Evolutionary conservation across 2,797 vertebrate genomes (phyloP).

Genomic region (Clarias pachynema): DNA sequence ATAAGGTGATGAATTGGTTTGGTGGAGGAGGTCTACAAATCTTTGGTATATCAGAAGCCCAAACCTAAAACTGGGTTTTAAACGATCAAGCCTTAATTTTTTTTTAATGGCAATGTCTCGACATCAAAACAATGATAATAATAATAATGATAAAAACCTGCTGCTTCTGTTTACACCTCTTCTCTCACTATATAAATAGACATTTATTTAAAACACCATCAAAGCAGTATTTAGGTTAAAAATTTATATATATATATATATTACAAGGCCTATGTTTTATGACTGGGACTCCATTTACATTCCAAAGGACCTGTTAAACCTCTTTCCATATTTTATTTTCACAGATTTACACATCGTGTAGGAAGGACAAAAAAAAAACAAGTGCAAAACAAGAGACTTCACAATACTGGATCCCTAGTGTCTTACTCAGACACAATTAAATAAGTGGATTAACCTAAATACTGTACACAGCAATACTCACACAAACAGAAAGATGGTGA

Average conservation of each 20-base stretch:
- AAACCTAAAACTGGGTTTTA: neutral
- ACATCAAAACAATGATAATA: neutral
- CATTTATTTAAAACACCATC: neutral
- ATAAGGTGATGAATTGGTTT: neutral
- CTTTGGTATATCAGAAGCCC: neutral
- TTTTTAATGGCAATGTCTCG: neutral
- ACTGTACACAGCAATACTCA: conserved; percentile 72
- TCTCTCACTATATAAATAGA: neutral
- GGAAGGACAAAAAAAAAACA: conserved; percentile 29
- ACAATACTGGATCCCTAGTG: conserved; percentile 62
- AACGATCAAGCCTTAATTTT: neutral
- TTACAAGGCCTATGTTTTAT: neutral
- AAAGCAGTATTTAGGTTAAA: no score
- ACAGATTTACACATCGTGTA: conserved; percentile 12
- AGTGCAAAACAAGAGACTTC: conserved; percentile 52
- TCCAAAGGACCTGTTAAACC: conserved; percentile 7
- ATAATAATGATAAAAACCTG: neutral
- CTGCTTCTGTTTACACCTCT: neutral
- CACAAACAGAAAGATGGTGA: conserved; percentile 39
- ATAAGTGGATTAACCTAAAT: conserved; percentile 82
- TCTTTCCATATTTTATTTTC: conserved; percentile 15
- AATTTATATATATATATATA: no score
- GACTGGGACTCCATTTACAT: conserved; percentile 12
- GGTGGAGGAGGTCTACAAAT: neutral
- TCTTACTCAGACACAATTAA: conserved; percentile 78